These are phyloP conservation scores for Watsonalla binaria DNA, from an alignment of 2,888 invertebrate species.

Conservation along the genomic window DNA sequence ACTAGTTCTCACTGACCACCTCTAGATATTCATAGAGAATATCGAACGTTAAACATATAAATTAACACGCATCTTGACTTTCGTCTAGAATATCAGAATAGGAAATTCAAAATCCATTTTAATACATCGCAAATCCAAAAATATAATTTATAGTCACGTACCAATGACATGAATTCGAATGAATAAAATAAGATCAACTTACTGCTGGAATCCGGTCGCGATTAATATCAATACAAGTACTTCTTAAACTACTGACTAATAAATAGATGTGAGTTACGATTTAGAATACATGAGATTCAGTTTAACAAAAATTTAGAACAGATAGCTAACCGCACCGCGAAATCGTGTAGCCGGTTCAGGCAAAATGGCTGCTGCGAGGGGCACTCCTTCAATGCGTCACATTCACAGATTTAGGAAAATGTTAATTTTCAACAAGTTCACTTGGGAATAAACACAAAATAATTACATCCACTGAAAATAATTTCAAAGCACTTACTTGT, in stretches of 20 bases:
- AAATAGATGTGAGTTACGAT: constrained; percentile 14
- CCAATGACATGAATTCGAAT: constrained; percentile 33
- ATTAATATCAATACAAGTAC: constrained; percentile 15
- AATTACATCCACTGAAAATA: constrained; percentile 52
- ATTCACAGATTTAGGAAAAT: constrained; percentile 60
- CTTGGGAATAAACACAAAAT: constrained; percentile 41
- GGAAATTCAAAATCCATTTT: constrained; percentile 30
- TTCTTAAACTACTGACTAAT: constrained; percentile 14
- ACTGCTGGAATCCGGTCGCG: constrained; percentile 20
- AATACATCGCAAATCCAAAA: constrained; percentile 30
- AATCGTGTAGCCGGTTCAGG: constrained; percentile 76
- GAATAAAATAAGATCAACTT: constrained; percentile 49
- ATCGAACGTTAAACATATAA: constrained; percentile 8
- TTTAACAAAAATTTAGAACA: constrained; percentile 41
- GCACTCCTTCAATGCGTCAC: constrained; percentile 82
- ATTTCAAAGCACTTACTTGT: constrained; percentile 73
- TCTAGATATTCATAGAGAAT: constrained; percentile 32
- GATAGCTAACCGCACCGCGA: constrained; percentile 62
- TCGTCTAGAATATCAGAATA: neutral
- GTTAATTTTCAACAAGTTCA: constrained; percentile 40
- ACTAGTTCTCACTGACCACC: constrained; percentile 47
- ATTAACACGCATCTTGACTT: neutral
- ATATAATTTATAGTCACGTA: constrained; percentile 43
- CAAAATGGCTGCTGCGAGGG: constrained; percentile 79
- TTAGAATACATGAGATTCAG: constrained; percentile 15